Base-by-base conservation (phyloP, 2,888 invertebrate genomes). In the Cheiracanthium punctorium region DNA sequence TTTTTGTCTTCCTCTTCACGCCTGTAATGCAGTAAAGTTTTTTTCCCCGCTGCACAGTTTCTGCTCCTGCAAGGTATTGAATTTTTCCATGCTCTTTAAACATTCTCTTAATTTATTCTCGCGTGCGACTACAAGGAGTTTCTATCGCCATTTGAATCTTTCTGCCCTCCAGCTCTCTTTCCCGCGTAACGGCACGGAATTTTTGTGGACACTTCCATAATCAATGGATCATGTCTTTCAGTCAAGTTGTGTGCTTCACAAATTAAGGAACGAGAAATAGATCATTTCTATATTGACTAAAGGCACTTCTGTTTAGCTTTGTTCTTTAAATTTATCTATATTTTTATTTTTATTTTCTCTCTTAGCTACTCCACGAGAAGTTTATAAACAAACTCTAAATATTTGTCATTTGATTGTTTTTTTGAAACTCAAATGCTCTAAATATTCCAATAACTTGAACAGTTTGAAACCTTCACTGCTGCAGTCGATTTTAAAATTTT, bases 91-190 rank as follows among this genome's bases (percentile, higher is more conserved):
- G n/a, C 48, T 77, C 48, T 41, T 77, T 43, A 69, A 77, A 32
- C 41, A 77, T 65, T 69, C 69, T 37, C 43, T 77, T 48, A 48
- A 67, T 67, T 77, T 69, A 69, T 77, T 77, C 67, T 81, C 74
- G 24, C 58, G 12, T 24, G 58, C 58, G 17, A 24, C 58, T n/a
- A 58, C 24, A 58, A 58, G n/a, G 58, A 58, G 58, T 4, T 17
- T 58, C 24, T 24, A 58, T 24, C 58, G 24, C 4, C 24, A 20
- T 58, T 20, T 24, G 58, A 58, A 58, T 58, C 2, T 48, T 12
- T 58, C 24, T 20, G 20, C 24, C 58, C 58, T 24, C 58, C 1
- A 58, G 48, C 48, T 2, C 14, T 17, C 48, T 48, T n/a, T 4
- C 12, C 24, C 20, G 48, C 4, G 1, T 10, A 7, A 1, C 58